Conservation (phyloP, 1,140 invertebrate genomes). For the Onthophagus taurus region DNA sequence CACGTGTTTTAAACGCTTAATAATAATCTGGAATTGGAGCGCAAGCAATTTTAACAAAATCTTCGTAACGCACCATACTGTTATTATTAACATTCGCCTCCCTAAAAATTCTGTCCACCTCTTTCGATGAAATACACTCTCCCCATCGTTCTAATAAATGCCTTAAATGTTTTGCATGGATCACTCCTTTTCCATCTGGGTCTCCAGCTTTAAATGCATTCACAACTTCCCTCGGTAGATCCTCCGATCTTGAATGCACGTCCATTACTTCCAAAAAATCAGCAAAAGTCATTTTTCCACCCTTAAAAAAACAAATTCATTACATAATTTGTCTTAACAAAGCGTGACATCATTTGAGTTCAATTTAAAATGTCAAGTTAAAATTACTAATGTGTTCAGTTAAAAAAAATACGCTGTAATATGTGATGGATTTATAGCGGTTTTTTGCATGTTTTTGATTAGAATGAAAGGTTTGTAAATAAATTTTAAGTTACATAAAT, state of each 20-base stretch:
- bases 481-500: no score
- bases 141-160: slow-evolving; percentile 86
- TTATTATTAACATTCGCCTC: slow-evolving; percentile 82
- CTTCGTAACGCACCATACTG: slow-evolving; percentile 78
- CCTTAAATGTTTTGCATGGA: slow-evolving; percentile 74
- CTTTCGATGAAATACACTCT: slow-evolving; percentile 78
- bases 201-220: slow-evolving; percentile 84
- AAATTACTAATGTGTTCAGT: background rate
- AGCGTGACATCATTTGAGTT: slow-evolving; percentile 5
- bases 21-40: slow-evolving; percentile 93
- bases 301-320: slow-evolving; percentile 35
- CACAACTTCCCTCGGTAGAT: slow-evolving; percentile 79
- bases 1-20: slow-evolving; percentile 40
- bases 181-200: slow-evolving; percentile 58
- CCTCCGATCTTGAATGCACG: slow-evolving; percentile 75
- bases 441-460: no score
- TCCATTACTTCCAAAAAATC: slow-evolving; percentile 95
- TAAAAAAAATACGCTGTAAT: background rate
- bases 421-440: no score
- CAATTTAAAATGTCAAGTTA: background rate
- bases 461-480: no score
- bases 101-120: slow-evolving; percentile 89
- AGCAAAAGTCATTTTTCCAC: slow-evolving; percentile 89
- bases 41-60: slow-evolving; percentile 89
- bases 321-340: background rate